Conservation (phyloP, 2,888 invertebrate genomes). For the Syritta pipiens region DNA sequence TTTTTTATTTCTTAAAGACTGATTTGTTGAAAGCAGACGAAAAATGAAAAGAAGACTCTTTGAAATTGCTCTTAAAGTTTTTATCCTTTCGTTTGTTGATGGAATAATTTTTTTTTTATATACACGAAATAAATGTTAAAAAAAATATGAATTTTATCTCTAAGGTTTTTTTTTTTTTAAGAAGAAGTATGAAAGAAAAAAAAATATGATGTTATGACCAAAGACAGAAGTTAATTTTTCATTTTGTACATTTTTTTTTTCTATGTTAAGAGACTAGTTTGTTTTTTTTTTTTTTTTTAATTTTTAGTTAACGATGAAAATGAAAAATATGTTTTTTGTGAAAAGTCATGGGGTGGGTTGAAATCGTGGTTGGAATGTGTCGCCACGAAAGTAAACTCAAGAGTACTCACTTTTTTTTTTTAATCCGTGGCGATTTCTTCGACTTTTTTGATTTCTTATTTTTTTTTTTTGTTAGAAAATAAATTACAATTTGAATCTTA, state of each 20-base stretch:
- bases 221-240: constrained; percentile 40
- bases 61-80: neutral
- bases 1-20: constrained; percentile 42
- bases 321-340: no score
- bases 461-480: neutral
- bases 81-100: constrained; percentile 41
- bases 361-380: no score
- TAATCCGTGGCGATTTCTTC: no score
- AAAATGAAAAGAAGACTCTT: constrained; percentile 1
- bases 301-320: no score
- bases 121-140: neutral
- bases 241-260: constrained; percentile 27
- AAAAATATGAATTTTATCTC: no score
- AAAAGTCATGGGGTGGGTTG: no score
- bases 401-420: no score
- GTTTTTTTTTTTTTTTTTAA: constrained; percentile 4
- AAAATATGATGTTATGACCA: constrained; percentile 35
- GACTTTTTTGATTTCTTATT: neutral
- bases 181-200: neutral
- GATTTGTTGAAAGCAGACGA: constrained; percentile 42
- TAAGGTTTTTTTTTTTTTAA: no score
- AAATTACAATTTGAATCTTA: no score
- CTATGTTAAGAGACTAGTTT: constrained; percentile 14
- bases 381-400: no score
- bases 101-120: no score